Conservation (phyloP, 2,797 vertebrate genomes). For the Trichosurus vulpecula region DNA sequence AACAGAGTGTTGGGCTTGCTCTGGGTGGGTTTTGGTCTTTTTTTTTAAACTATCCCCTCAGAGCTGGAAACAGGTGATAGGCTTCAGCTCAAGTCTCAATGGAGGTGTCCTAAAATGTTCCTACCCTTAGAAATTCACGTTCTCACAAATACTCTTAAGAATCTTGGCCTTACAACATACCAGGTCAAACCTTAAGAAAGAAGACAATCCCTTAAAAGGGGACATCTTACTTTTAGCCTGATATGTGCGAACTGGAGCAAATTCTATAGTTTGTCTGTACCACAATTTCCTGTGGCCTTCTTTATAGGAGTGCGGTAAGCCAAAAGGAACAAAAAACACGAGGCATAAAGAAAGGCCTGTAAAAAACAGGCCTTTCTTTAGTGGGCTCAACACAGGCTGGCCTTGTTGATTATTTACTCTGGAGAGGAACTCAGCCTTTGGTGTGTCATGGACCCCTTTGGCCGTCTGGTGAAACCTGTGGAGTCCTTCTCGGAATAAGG, state of each 20-base stretch:
- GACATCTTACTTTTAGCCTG: not conserved
- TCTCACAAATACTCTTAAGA: constrained; percentile 51
- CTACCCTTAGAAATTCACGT: constrained; percentile 34
- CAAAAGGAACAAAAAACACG: constrained; percentile 20
- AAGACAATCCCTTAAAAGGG: constrained; percentile 17
- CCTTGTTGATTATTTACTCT: not conserved
- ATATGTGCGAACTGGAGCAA: not conserved
- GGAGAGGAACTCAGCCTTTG: not conserved
- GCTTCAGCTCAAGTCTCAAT: not conserved
- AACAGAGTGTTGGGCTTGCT: not conserved
- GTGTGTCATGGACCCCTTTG: not conserved
- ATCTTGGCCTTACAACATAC: no score
- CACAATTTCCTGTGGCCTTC: constrained; percentile 20
- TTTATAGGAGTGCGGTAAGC: constrained; percentile 34
- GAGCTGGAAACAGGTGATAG: constrained; percentile 27
- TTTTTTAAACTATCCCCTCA: not conserved
- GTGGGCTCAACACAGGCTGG: not conserved
- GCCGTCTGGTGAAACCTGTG: not conserved
- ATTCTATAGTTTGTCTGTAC: not conserved
- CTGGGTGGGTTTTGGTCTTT: not conserved
- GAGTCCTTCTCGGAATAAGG: not conserved
- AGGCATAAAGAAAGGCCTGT: constrained; percentile 19
- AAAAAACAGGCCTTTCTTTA: not conserved
- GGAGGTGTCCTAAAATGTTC: constrained; percentile 36
- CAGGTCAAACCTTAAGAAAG: constrained; percentile 9